Conservation (phyloP, 2,888 invertebrate species). For the Lapara coniferarum region DNA sequence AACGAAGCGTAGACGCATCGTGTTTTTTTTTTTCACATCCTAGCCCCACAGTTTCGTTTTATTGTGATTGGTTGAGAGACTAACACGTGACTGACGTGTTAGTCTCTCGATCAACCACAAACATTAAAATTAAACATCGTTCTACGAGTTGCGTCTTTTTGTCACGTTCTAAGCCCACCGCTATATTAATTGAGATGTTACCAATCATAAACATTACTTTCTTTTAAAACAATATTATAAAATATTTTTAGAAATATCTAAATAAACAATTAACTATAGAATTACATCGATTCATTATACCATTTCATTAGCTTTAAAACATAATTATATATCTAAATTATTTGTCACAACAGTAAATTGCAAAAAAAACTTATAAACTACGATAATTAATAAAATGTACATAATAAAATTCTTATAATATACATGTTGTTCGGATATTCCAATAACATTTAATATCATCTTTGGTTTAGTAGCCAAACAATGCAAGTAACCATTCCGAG, state of each 20-base stretch:
- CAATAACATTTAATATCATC: conserved; percentile 71
- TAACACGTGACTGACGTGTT: no score
- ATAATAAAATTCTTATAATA: conserved; percentile 39
- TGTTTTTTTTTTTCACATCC: no score
- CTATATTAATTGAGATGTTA: conserved; percentile 34
- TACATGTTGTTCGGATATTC: conserved; percentile 32
- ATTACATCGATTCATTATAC: conserved; percentile 36
- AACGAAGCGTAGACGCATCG: no score
- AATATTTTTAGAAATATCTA: conserved; percentile 43
- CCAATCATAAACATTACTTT: conserved; percentile 34
- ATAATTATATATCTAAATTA: conserved; percentile 28
- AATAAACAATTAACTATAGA: conserved; percentile 46
- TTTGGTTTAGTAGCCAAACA: conserved; percentile 69
- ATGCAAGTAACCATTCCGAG: conserved; percentile 48
- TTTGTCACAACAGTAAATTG: conserved; percentile 52
- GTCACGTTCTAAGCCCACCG: no score
- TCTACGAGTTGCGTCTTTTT: no score
- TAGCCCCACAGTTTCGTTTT: no score
- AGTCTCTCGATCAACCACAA: no score
- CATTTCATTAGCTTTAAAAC: conserved; percentile 18
- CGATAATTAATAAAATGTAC: conserved; percentile 43
- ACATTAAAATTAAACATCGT: no score
- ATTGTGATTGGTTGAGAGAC: no score
- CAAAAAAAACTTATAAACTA: conserved; percentile 40
- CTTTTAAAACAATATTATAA: conserved; percentile 42